Base-by-base conservation (phyloP, 2,113 vertebrate species). In the Microtus richardsoni region DNA sequence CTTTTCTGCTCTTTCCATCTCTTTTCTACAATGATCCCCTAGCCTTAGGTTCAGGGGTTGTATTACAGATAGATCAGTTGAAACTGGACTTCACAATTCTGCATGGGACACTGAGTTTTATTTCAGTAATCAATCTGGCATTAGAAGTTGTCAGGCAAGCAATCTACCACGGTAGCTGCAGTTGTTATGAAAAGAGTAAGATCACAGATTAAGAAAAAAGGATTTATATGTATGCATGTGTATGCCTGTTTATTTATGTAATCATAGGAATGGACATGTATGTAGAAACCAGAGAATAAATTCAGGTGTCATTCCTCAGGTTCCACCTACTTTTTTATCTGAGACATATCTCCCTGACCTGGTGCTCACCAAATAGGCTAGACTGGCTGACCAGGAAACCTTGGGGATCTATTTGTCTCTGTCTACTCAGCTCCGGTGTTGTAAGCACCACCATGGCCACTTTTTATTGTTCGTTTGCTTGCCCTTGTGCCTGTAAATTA, bases 71-170 rank as follows among this genome's bases (percentile, higher is more conserved):
- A 14, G 33, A 33, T 68, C 30, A 78, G 28, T 33, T 33, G 8
- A 21, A 1, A 10, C 47, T 52, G 30, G 47, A 47, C 28, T 52
- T 47, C 1, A 79, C 47, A 52, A 79, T 79, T 52, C 77, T 52
- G 17, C 16, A 21, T 52, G 17, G 6, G 26, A 82, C 54, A 21
- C 19, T 83, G 33, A 33, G n/a, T 96, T 89, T 92, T 68, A 89
- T 90, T 92, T 93, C 64, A 64, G 6, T 92, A 88, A 93, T 49
- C 33, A 87, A 78, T 14, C 30, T 92, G 21, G 30, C 4, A 77
- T 41, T 92, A 41, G 36, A 87, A 9, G 10, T 78, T 82, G 30
- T 44, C 93, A 83, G 91, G 47, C 68, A 83, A 93, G 78, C 36
- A 41, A 62, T 3, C 91, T 93, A 71, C 68, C 58, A 91, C 9